Evolutionary conservation across 1,140 invertebrate species (phyloP), one percentile per base, ranked within the genome.

Genomic region (Condylostylus longicornis): DNA sequence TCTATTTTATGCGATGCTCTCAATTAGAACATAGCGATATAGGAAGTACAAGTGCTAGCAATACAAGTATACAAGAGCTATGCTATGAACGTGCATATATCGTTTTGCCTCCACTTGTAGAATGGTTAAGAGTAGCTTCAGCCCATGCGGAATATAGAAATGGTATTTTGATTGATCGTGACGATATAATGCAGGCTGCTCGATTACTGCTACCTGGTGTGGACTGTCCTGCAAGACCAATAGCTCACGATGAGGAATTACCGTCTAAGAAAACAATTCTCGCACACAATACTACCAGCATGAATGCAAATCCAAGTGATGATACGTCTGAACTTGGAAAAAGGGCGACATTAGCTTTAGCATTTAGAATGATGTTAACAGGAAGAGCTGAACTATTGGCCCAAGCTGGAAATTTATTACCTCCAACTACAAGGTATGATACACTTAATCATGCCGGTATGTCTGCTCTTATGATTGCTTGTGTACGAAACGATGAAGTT

Each of bases 1-100:
- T 86, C 57, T 88, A 89, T 60, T 89, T 87, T 48, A 89, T 89
- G 84, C 67, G 84, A 23, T 90, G 85, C 61, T 88, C 83, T 0
- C 85, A 90, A 66, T 69, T 69, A 42, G 62, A 68, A 41, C 66
- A 68, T 40, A 65, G 58, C 1, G 66, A 68, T 8, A 38, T 53
- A 12, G 22, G n/a, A 29, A 28, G 50, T 47, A 12, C 51, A 49
- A 51, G 42, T 21, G 44, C 43, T 13, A 41, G 39, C 2, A 42
- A 25, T 21, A 35, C 21, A 12, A 57, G 56, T 18, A 71, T 79
- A 13, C 77, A 84, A 55, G 81, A 82, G 45, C 61, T 90, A 21
- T 82, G 83, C 45, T 86, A 87, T 43, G 84, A 88, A 58, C 67
- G 84, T 27, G 84, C 84, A 2, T 86, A 84, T 47, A 80, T 85